Evolutionary conservation across 2,888 invertebrate species (phyloP).

Genomic region (Parthenolecanium corni): DNA sequence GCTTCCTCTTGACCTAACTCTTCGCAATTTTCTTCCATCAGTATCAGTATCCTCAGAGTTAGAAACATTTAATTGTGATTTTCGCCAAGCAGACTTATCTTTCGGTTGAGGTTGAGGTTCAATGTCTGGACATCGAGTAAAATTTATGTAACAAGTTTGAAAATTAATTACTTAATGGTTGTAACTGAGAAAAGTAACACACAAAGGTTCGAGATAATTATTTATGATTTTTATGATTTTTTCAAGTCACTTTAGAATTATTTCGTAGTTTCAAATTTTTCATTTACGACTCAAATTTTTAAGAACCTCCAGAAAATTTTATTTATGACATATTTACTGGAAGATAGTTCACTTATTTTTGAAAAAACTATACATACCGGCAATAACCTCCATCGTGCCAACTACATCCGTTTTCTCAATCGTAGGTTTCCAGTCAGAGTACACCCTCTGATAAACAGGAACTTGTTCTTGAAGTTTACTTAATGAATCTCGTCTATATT

Average conservation of each 20-base stretch:
- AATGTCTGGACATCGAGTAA: constrained; percentile 12
- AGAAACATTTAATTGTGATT: constrained; percentile 53
- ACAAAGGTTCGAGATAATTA: not conserved
- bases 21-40: constrained; percentile 46
- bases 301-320: no score
- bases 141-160: no score
- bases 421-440: constrained; percentile 70
- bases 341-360: no score
- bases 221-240: not conserved
- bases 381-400: constrained; percentile 72
- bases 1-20: constrained; percentile 40
- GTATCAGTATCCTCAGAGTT: constrained; percentile 55
- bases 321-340: no score
- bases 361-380: constrained; percentile 47
- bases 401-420: constrained; percentile 74
- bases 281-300: no score
- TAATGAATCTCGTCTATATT: constrained; percentile 6
- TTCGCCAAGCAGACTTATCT: constrained; percentile 66
- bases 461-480: constrained; percentile 9
- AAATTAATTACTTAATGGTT: no score
- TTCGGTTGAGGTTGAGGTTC: constrained; percentile 39
- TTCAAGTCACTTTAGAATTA: no score
- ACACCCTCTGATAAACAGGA: constrained; percentile 48
- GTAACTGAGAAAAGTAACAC: no score
- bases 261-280: no score